Percentiles rank a stretch among this genome's conserved stretches.
Conservation (phyloP, 92 coral and sea anemone species). For the Palythoa caribaeorum region DNA sequence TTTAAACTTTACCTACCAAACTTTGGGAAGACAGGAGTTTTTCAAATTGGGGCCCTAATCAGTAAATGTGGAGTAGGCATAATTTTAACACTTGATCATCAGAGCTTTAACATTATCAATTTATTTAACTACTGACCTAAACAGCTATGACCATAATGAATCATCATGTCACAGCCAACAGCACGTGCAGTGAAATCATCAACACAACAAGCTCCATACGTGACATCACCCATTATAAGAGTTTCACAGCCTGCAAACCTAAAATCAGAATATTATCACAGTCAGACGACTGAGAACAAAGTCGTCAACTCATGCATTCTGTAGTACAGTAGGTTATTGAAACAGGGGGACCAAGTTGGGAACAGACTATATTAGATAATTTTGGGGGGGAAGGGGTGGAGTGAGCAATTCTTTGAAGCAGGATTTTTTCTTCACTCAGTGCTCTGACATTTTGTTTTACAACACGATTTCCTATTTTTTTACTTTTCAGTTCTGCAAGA, state of each 20-base stretch:
- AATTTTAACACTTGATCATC: too few relatives aligned
- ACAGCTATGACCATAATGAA: constrained; percentile 98
- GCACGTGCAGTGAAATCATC: constrained; percentile 96
- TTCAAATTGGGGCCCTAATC: too few relatives aligned
- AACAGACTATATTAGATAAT: too few relatives aligned
- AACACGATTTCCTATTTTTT: too few relatives aligned
- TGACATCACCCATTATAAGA: constrained; percentile 97
- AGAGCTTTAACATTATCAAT: not conserved
- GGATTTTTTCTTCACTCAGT: too few relatives aligned
- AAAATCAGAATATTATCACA: not conserved
- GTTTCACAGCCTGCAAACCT: constrained; percentile 95
- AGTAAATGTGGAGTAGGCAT: too few relatives aligned
- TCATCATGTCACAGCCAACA: constrained; percentile 90
- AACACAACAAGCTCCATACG: constrained; percentile 98
- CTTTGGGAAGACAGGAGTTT: too few relatives aligned
- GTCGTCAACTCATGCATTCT: not conserved
- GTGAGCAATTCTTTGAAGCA: too few relatives aligned
- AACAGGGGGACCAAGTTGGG: not conserved
- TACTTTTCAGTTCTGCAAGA: too few relatives aligned
- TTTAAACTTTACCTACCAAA: too few relatives aligned
- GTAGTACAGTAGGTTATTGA: not conserved
- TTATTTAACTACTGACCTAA: constrained; percentile 55
- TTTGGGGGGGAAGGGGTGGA: too few relatives aligned
- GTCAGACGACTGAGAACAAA: not conserved
- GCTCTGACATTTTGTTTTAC: too few relatives aligned